Evolutionary conservation across 2,888 invertebrate genomes (phyloP), one percentile per base, ranked within the genome.

Genomic region (Zonitis immaculata): DNA sequence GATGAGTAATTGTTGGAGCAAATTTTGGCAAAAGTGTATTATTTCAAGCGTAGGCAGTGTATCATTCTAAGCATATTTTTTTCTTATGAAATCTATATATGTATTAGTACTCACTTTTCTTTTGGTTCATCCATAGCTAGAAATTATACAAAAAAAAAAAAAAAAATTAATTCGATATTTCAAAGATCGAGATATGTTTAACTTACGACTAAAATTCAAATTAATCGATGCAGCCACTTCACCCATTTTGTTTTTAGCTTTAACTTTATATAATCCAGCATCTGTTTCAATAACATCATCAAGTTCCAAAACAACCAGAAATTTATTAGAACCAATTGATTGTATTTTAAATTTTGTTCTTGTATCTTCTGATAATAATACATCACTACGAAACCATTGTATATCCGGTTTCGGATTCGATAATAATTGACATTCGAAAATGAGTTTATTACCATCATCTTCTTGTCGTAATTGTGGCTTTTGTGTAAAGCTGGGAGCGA

Each of bases 401-500:
- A 94, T 92, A 65, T 92, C 92, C 48, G 95, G 94, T 75, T 91
- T 90, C 39, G 95, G 95, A 58, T 88, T 82, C 65, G 90, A 88
- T 70, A 91, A 78, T 70, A 95, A 82, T 77, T 94, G 91, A 78
- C 95, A 95, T 77, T 95, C 95, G 80, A 95, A 95, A 70, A 95
- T 86, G 73, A 95, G 85, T 73, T 91, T 88, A 80, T 95, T 95
- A 70, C 95, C 95, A 75, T 95, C 95, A 76, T 95, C 95, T 76
- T 96, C 96, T 78, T 97, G 95, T 66, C 95, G 85, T 70, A 97
- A 85, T 78, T 93, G 92, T 64, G 96, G 96, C 87, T 96, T 96
- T 82, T 95, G 94, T 67, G 94, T 93, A 83, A 97, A 96, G 85
- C 95, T 95, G 78, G 96, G 96, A 80, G 96, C 95, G 82, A 94